phyloP scores from a whole-genome alignment of 2,888 invertebrate genomes.

The Parthenolecanium corni region DNA sequence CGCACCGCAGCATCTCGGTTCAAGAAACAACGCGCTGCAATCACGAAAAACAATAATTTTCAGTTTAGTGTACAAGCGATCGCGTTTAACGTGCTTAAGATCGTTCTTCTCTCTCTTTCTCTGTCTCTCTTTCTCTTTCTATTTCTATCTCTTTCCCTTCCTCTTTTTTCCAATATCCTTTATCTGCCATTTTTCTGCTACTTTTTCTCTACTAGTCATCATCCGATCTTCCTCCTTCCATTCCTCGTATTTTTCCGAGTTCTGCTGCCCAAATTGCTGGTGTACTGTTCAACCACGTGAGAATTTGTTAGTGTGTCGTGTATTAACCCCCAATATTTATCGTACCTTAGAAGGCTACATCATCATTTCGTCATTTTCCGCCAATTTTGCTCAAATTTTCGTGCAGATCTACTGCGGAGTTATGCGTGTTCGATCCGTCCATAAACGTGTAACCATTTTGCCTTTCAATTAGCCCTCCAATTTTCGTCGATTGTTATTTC shows the following conservation, averaged over 20 bases:
- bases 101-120: slow-evolving; percentile 12
- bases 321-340: no score
- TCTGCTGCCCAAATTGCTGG: no score
- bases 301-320: no score
- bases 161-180: background rate
- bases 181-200: background rate
- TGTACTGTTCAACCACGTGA: no score
- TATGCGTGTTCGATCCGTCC: background rate
- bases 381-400: background rate
- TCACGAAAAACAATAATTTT: slow-evolving; percentile 14
- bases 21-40: background rate
- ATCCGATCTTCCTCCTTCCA: background rate
- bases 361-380: background rate
- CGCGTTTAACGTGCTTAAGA: slow-evolving; percentile 10
- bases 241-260: no score
- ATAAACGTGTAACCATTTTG: background rate
- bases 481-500: no score
- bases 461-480: no score
- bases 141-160: slow-evolving; percentile 11
- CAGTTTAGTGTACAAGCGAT: slow-evolving; percentile 19
- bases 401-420: no score
- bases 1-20: slow-evolving; percentile 1
- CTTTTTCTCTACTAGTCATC: background rate
- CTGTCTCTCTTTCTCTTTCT: slow-evolving; percentile 16
- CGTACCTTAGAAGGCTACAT: no score